Evolutionary conservation across 2,888 invertebrate genomes (phyloP), one percentile per base, ranked within the genome.

Genomic region (Amaurobius ferox): DNA sequence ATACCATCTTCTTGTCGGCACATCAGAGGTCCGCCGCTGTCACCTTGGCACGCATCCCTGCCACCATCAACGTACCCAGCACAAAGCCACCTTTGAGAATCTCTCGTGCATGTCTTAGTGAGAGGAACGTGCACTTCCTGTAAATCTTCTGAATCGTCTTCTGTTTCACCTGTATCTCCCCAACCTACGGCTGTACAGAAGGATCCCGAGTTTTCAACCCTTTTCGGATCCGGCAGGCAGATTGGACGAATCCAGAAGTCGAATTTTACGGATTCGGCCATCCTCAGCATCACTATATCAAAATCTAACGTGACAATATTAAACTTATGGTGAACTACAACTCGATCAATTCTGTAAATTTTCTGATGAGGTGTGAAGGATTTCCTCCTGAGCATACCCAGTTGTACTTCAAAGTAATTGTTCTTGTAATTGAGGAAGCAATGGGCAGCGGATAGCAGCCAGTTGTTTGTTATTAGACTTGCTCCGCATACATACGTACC

Each of bases 401-500:
- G 62, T 19, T 73, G 72, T 0, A 70, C 55, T 48, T 87, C 87
- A 44, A 68, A 87, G 28, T 81, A 87, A 19, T 71, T 68, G 26
- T 29, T 35, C 28, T 28, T 80, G 28, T 78, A 29, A 9, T 70
- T 71, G 55, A 85, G 39, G 66, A 88, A 88, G 67, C 88, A 88
- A 48, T 88, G 88, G 13, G 87, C 88, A 3, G 88, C 88, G 0
- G 88, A 85, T 16, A 88, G 7, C 23, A 88, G 23, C 88, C 88
- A 88, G 19, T 23, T 29, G 28, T 85, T 19, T 32, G 32, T 81
- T n/a, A 88, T 66, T 0, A 88, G 73, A 11, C 77, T 79, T 19
- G 78, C 87, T 16, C 80, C 88, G 48, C 97, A 97, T 89, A 95
- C 95, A 89, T 96, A 96, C 88, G 92, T 91, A 1, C 97, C 97